These are phyloP conservation scores for Falco cherrug DNA, from an alignment of 2,797 vertebrate species.

Conservation along the genomic window DNA sequence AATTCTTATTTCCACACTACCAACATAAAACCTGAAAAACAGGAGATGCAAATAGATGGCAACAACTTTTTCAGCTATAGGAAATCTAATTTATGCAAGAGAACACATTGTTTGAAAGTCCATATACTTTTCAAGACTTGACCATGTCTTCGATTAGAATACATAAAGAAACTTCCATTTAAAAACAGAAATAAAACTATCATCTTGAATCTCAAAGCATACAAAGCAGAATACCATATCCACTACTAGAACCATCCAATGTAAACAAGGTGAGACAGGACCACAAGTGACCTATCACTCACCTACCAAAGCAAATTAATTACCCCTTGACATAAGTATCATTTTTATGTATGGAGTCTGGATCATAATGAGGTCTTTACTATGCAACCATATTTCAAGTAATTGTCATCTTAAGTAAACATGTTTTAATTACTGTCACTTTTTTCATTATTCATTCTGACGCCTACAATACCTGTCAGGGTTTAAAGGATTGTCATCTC, in stretches of 20 bases:
- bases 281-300: constrained; percentile 62
- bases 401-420: constrained; percentile 77
- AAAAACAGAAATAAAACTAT: neutral
- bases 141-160: neutral
- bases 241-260: neutral
- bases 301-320: constrained; percentile 74
- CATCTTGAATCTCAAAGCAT: neutral
- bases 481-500: constrained; percentile 46
- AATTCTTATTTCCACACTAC: neutral
- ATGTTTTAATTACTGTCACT: constrained; percentile 74
- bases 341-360: constrained; percentile 43
- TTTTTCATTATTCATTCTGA: constrained; percentile 70
- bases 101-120: neutral
- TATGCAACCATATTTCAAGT: constrained; percentile 66
- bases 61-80: neutral
- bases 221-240: neutral
- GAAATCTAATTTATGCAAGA: neutral
- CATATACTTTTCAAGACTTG: neutral
- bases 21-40: neutral
- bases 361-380: constrained; percentile 75
- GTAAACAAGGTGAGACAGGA: constrained; percentile 44
- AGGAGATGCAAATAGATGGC: neutral
- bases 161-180: neutral
- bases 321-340: constrained; percentile 52
- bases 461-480: constrained; percentile 69